Base-by-base conservation (phyloP, 2,888 invertebrate species). In the Plagodis dolabraria region DNA sequence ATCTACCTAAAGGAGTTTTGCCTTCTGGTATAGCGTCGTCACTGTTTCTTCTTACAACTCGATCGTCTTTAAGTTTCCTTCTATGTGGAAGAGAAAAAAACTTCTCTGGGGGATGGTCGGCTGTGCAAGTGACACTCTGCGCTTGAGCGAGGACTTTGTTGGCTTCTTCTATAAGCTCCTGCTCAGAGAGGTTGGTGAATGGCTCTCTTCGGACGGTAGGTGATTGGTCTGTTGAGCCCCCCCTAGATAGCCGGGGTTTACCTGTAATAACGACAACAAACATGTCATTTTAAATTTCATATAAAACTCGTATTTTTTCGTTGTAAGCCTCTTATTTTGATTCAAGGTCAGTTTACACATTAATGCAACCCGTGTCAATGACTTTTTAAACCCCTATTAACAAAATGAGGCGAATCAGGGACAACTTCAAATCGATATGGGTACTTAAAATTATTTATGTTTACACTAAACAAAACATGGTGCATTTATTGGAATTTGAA, bases 111-210 rank as follows among this genome's bases (percentile, higher is more conserved):
- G 91, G 88, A 71, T 92, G 84, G 62, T 94, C 94, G 11, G 94
- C 93, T 45, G 93, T 94, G 80, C 96, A 96, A 58, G 94, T 95
- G 65, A 96, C 93, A 76, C 95, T 95, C 69, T 95, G 95, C 0
- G 95, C 96, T 83, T 97, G 96, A 33, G 95, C 94, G 52, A 96
- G 88, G 38, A 97, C 96, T 76, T 94, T 93, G 64, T 96, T 96
- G 36, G 96, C 96, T 91, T 97, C 97, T 76, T 96, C 94, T 49
- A 95, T 95, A 49, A 97, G 93, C 79, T 96, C 95, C 77, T 95
- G 93, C 77, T 95, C 95, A 57, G 96, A 95, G 43, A 95, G 91
- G 75, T 95, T 95, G 50, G 95, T 94, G 70, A 96, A 95, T 63
- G 95, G 94, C 72, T 92, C 92, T 68, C 87, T 91, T 71, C 92